Percentiles rank a stretch among this genome's conserved stretches.
phyloP scores from a whole-genome alignment of 1,140 invertebrate genomes.

The Habropoda laboriosa region DNA sequence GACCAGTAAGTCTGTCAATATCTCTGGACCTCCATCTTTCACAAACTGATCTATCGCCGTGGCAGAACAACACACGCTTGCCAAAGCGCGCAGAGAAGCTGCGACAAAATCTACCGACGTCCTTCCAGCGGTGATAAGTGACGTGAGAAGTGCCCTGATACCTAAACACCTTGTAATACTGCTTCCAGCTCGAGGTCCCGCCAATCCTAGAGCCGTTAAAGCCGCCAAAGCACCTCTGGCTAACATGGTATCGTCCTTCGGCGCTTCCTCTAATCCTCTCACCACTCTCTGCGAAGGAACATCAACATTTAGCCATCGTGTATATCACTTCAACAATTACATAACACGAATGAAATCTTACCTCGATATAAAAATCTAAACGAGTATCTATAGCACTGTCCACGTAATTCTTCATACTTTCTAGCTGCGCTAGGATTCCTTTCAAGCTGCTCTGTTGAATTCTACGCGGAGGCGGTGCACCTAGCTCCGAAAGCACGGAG shows the following conservation, averaged over 20 bases:
- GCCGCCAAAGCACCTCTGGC: slow-evolving; percentile 78
- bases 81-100: slow-evolving; percentile 84
- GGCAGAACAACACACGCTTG: slow-evolving; percentile 85
- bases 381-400: slow-evolving; percentile 71
- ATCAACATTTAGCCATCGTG: background rate
- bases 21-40: slow-evolving; percentile 85
- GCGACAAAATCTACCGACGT: slow-evolving; percentile 82
- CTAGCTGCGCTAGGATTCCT: slow-evolving; percentile 68
- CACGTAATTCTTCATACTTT: slow-evolving; percentile 69
- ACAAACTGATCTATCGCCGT: slow-evolving; percentile 85
- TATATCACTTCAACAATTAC: background rate
- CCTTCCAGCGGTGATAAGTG: slow-evolving; percentile 63
- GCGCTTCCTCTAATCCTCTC: slow-evolving; percentile 73
- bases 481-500: slow-evolving; percentile 71
- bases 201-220: slow-evolving; percentile 80
- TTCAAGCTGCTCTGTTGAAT: slow-evolving; percentile 70
- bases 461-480: slow-evolving; percentile 72
- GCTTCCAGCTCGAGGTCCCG: slow-evolving; percentile 84
- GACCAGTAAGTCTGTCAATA: slow-evolving; percentile 84
- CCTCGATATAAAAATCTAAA: slow-evolving; percentile 78
- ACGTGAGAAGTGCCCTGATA: slow-evolving; percentile 83
- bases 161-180: slow-evolving; percentile 85
- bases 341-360: slow-evolving; percentile 42
- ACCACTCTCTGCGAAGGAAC: slow-evolving; percentile 72
- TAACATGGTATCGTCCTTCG: slow-evolving; percentile 67